phyloP scores from a whole-genome alignment of 2,888 invertebrate species.

The Beris chalybata region DNA sequence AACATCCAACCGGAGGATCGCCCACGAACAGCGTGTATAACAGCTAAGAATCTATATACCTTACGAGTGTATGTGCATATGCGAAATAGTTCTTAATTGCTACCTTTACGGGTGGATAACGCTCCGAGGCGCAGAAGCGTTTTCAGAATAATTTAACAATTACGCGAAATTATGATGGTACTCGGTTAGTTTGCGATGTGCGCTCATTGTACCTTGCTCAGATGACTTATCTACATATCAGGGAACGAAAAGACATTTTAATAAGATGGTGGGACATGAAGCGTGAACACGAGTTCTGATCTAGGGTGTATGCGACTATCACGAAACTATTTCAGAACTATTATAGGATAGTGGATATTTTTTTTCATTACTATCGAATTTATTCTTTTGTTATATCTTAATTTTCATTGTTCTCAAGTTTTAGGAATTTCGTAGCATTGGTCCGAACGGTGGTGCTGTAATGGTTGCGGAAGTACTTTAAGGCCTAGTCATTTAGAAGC shows the following conservation, averaged over 20 bases:
- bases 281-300: constrained; percentile 16
- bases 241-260: constrained; percentile 28
- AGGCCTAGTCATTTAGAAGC: no score
- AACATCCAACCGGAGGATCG: not conserved
- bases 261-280: constrained; percentile 29
- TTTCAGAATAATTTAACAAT: constrained; percentile 22
- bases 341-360: not conserved
- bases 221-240: constrained; percentile 27
- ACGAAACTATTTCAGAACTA: no score
- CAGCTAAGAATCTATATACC: no score
- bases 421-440: no score
- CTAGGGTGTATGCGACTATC: no score
- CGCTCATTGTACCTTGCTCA: constrained; percentile 22
- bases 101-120: constrained; percentile 22
- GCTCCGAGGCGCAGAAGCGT: constrained; percentile 24
- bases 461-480: no score
- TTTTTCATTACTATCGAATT: not conserved
- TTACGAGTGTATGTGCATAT: constrained; percentile 1
- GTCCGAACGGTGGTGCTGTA: no score
- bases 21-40: not conserved
- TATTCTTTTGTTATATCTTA: not conserved
- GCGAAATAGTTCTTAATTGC: constrained; percentile 27
- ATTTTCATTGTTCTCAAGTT: no score
- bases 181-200: constrained; percentile 16
- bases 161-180: constrained; percentile 23